phyloP scores from a whole-genome alignment of 2,113 vertebrate species.

The Ophthalmolycus amberensis region DNA sequence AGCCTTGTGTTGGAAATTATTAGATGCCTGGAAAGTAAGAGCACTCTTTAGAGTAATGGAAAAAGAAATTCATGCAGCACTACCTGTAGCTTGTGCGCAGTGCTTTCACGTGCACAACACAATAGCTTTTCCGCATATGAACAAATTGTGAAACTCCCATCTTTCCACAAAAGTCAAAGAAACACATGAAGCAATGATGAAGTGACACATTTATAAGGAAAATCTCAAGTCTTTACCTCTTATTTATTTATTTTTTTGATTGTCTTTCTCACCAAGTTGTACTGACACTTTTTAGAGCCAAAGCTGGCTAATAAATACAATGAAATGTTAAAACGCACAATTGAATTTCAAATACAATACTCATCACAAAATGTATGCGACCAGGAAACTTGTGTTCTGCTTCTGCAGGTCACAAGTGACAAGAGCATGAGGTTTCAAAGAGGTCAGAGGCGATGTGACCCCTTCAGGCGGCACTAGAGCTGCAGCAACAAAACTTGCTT shows the following conservation, averaged over 20 bases:
- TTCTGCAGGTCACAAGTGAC: slow-evolving; percentile 85
- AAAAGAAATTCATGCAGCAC: slow-evolving; percentile 40
- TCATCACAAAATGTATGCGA: slow-evolving; percentile 83
- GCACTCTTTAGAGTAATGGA: slow-evolving; percentile 55
- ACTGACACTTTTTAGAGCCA: slow-evolving; percentile 95
- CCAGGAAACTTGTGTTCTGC: slow-evolving; percentile 78
- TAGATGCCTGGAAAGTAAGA: slow-evolving; percentile 60
- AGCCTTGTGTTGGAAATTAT: slow-evolving; percentile 71
- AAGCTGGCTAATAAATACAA: slow-evolving; percentile 98
- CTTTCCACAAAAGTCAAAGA: not conserved
- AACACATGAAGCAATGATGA: slow-evolving; percentile 68
- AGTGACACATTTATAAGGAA: slow-evolving; percentile 82
- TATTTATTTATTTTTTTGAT: slow-evolving; percentile 86
- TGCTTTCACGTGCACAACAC: slow-evolving; percentile 17
- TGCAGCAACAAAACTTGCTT: slow-evolving; percentile 92
- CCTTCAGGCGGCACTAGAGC: slow-evolving; percentile 87
- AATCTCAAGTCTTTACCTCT: slow-evolving; percentile 87
- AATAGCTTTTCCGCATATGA: slow-evolving; percentile 1
- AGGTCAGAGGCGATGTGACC: slow-evolving; percentile 69
- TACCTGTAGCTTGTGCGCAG: slow-evolving; percentile 51
- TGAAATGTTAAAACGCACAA: slow-evolving; percentile 89
- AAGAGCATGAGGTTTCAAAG: slow-evolving; percentile 78
- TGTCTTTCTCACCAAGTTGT: slow-evolving; percentile 92
- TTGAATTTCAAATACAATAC: slow-evolving; percentile 89
- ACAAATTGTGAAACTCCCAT: not conserved